A percentile compares a stretch with the other conserved stretches of the same genome.
phyloP scores from a whole-genome alignment of 2,797 vertebrate genomes.

The Bryconaethiops microstoma region DNA sequence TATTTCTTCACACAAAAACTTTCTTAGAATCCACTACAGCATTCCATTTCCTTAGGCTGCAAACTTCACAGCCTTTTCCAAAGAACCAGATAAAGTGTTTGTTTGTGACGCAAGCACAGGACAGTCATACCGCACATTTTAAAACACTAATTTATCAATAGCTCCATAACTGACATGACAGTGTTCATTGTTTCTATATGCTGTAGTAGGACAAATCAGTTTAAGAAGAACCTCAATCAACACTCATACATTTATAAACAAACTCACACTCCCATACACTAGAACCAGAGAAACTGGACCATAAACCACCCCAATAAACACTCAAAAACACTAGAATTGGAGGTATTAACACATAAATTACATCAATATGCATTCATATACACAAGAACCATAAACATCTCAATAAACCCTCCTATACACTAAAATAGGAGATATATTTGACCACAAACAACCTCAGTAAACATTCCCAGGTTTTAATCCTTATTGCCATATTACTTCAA shows the following conservation, averaged over 20 bases:
- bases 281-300: not conserved
- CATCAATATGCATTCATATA: not conserved
- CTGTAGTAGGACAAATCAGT: too few relatives aligned
- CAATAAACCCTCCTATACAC: not conserved
- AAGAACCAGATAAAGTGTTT: not conserved
- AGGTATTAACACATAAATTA: not conserved
- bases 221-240: too few relatives aligned
- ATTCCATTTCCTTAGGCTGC: not conserved
- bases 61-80: not conserved
- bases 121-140: not conserved
- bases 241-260: too few relatives aligned
- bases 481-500: too few relatives aligned
- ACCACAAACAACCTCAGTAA: too few relatives aligned
- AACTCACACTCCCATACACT: not conserved
- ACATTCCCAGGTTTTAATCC: too few relatives aligned
- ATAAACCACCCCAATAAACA: not conserved
- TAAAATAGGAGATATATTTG: not conserved
- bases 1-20: constrained; percentile 24
- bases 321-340: too few relatives aligned
- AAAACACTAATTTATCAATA: too few relatives aligned
- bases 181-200: too few relatives aligned
- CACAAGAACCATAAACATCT: not conserved
- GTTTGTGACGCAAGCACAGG: not conserved
- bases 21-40: not conserved
- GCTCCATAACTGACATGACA: too few relatives aligned